These are phyloP conservation scores for Ianthella basta DNA, from an alignment of 37 sponge, comb jelly and placozoan genomes.

Conservation along the genomic window DNA sequence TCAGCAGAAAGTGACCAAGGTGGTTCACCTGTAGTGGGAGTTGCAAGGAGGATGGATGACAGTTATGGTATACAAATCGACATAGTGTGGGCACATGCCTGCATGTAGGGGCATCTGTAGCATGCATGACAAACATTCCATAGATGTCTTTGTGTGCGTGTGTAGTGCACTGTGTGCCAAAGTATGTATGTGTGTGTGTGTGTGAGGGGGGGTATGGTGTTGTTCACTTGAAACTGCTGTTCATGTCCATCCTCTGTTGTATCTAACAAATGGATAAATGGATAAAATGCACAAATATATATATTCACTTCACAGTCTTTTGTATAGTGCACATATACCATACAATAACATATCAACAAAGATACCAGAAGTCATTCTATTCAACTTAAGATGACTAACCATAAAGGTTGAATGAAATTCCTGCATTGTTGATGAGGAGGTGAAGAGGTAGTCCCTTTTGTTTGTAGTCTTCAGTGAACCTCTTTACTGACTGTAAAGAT, in stretches of 20 bases:
- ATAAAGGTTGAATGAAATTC: slow-evolving; percentile 44
- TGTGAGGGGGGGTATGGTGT: too few species aligned
- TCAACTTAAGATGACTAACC: too few species aligned
- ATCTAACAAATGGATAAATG: background rate
- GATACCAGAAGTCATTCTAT: too few species aligned
- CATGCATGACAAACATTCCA: too few species aligned
- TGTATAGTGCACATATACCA: too few species aligned
- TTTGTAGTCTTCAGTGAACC: slow-evolving; percentile 62
- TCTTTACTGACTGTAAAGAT: slow-evolving; percentile 65
- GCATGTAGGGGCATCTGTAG: background rate
- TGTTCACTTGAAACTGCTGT: background rate
- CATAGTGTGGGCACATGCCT: too few species aligned
- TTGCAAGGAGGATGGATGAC: too few species aligned
- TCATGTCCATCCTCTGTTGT: slow-evolving; percentile 23
- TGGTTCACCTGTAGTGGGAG: slow-evolving; percentile 58
- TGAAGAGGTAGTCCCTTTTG: slow-evolving; percentile 73
- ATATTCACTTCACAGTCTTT: too few species aligned
- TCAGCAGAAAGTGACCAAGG: slow-evolving; percentile 64
- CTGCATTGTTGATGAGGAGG: slow-evolving; percentile 85
- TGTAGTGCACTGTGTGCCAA: slow-evolving; percentile 1
- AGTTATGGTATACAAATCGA: too few species aligned
- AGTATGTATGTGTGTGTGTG: background rate
- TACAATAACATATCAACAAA: too few species aligned
- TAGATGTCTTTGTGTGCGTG: background rate
- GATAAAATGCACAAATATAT: too few species aligned